These are phyloP conservation scores for Macrotus californicus DNA, from an alignment of 2,113 vertebrate species.

Conservation along the genomic window DNA sequence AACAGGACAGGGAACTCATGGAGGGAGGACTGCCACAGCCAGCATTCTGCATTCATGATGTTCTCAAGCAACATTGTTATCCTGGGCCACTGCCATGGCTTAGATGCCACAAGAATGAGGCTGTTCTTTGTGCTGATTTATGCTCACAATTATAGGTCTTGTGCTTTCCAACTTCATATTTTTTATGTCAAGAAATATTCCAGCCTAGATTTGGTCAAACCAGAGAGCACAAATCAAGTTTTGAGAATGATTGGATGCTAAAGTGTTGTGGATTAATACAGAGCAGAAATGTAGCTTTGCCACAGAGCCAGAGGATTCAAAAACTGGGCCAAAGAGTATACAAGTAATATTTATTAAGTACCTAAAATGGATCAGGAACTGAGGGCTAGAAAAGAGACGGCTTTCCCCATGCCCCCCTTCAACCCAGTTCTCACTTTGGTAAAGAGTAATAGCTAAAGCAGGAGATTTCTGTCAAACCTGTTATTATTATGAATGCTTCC, in stretches of 20 bases:
- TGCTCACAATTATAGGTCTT: not conserved
- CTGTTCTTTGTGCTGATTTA: not conserved
- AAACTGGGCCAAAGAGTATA: not conserved
- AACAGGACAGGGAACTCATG: accelerated
- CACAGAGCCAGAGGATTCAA: not conserved
- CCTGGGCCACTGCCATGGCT: not conserved
- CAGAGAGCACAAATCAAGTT: not conserved
- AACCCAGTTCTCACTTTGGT: not conserved
- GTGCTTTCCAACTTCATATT: not conserved
- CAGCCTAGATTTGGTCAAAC: not conserved
- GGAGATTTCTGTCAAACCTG: not conserved
- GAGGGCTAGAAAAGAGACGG: not conserved
- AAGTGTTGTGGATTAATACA: not conserved
- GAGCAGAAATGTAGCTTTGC: not conserved
- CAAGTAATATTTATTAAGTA: not conserved
- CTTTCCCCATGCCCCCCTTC: accelerated
- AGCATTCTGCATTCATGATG: not conserved
- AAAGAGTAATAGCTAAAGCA: not conserved
- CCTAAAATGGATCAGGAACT: not conserved
- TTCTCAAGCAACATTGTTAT: not conserved
- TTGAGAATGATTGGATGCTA: slow-evolving; percentile 4
- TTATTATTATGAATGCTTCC: not conserved
- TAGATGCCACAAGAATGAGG: not conserved
- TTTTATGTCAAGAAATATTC: not conserved
- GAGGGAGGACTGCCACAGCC: not conserved